Percentiles rank a stretch among this genome's conserved stretches.
These are phyloP conservation scores for Cephus spinipes DNA, from an alignment of 2,888 invertebrate species.

Conservation along the genomic window DNA sequence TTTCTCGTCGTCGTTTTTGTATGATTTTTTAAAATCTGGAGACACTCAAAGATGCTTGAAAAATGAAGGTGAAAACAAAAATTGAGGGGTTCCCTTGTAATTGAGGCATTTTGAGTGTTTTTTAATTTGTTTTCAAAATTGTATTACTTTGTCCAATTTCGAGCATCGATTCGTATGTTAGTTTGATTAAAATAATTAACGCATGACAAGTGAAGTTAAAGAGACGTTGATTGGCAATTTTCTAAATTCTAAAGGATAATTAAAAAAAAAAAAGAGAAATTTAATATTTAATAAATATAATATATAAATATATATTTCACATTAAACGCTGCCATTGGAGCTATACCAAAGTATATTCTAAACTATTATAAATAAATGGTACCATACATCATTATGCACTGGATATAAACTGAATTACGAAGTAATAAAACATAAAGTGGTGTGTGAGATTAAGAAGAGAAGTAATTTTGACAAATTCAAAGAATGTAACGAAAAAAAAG, in stretches of 20 bases:
- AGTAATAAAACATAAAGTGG: background rate
- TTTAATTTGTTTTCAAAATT: background rate
- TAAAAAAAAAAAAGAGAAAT: constrained; percentile 28
- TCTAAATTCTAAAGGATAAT: constrained; percentile 40
- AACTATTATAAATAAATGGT: constrained; percentile 52
- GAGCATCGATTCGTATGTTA: background rate
- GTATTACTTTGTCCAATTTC: background rate
- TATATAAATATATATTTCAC: constrained; percentile 54
- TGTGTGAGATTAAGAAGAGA: background rate
- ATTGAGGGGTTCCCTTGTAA: background rate
- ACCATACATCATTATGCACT: constrained; percentile 14
- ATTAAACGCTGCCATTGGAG: constrained; percentile 60
- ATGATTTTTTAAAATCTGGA: background rate
- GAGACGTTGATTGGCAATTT: constrained; percentile 31
- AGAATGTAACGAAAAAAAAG: background rate
- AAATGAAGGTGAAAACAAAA: background rate
- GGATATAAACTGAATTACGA: background rate
- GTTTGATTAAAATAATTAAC: background rate
- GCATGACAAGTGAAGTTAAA: background rate
- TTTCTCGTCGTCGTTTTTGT: background rate
- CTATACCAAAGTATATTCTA: constrained; percentile 62
- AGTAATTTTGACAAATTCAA: background rate
- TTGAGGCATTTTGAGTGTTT: background rate
- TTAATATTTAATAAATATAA: constrained; percentile 28
- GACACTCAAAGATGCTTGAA: background rate